Evolutionary conservation across 2,888 invertebrate genomes (phyloP).

Genomic region (Melinopterus prodromus): DNA sequence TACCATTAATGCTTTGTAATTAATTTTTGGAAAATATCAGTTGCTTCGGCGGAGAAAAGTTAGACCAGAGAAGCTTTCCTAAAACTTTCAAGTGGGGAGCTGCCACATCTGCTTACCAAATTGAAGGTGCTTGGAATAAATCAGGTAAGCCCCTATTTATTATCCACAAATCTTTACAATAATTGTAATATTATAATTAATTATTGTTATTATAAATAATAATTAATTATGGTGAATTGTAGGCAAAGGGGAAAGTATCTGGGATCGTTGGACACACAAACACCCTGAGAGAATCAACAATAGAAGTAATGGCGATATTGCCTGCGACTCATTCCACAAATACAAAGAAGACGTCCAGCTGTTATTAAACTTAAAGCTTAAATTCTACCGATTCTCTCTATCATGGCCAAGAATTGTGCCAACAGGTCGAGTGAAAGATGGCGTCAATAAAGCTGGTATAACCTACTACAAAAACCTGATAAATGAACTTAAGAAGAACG

Average conservation of each 20-base stretch:
- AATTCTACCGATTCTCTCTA: slow-evolving; percentile 76
- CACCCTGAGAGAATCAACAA: slow-evolving; percentile 62
- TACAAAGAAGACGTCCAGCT: slow-evolving; percentile 72
- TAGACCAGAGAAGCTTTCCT: slow-evolving; percentile 43
- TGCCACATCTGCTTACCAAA: slow-evolving; percentile 54
- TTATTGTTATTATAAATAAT: too few relatives aligned
- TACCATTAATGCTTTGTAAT: too few relatives aligned
- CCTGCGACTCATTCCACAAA: slow-evolving; percentile 74
- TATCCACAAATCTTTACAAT: too few relatives aligned
- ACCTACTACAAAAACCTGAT: slow-evolving; percentile 81
- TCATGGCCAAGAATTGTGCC: slow-evolving; percentile 82
- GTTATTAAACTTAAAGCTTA: slow-evolving; percentile 68
- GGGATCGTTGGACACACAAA: slow-evolving; percentile 60
- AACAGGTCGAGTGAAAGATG: slow-evolving; percentile 67
- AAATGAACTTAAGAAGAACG: slow-evolving; percentile 68
- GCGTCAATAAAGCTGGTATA: slow-evolving; percentile 75
- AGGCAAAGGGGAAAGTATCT: slow-evolving; percentile 67
- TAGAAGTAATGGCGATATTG: slow-evolving; percentile 69
- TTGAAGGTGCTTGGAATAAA: slow-evolving; percentile 50
- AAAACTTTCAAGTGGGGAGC: slow-evolving; percentile 51
- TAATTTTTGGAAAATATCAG: too few relatives aligned
- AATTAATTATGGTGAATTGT: too few relatives aligned
- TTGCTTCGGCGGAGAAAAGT: too few relatives aligned
- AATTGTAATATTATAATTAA: too few relatives aligned
- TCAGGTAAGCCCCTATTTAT: slow-evolving; percentile 30